Evolutionary conservation across 1,140 invertebrate genomes (phyloP), one percentile per base, ranked within the genome.

Genomic region (Acromyrmex heyeri): DNA sequence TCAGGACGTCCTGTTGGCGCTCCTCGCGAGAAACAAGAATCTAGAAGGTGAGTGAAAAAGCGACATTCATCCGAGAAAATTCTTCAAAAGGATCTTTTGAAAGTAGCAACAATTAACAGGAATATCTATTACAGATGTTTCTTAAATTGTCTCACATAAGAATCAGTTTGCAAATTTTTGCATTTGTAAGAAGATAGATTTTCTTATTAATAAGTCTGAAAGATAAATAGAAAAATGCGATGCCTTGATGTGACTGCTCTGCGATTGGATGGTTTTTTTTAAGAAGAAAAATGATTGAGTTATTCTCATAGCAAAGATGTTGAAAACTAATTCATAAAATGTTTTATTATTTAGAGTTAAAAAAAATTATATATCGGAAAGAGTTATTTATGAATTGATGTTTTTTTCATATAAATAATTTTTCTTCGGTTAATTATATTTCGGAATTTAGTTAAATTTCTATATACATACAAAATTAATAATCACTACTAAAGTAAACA

Each of bases 11-110:
- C 95, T 98, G 38, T 95, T 98, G 4, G 98, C 98, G 1, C 96
- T 98, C 30, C 96, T 98, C 59, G 97, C 98, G 21, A 97, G 98
- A 92, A 98, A 98, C 95, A 98, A 98, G 94, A 97, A 97, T 86
- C 96, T 98, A 12, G 98, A 98, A 98, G 98, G 98, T 98, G 96
- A 95, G 95, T 78, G 82, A 53, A 38, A 53, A 4, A 1, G 3
- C 6, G 64, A 67, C 16, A 10, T 79, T 3, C n/a, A 48, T 38
- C 34, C 48, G 21, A 53, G 14, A 55, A 10, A 24, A 55, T 14
- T 78, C 3, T 70, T 8, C 24, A 3, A 12, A 12, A 44, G 53
- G 10, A 44, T 48, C 38, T 14, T 18, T 48, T 65, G 8, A 14
- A 64, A 14, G 16, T 34, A 48, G 18, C 12, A 50, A 14, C 12